Evolutionary conservation across 2,797 vertebrate species (phyloP).

Genomic region (Etheostoma perlongum): DNA sequence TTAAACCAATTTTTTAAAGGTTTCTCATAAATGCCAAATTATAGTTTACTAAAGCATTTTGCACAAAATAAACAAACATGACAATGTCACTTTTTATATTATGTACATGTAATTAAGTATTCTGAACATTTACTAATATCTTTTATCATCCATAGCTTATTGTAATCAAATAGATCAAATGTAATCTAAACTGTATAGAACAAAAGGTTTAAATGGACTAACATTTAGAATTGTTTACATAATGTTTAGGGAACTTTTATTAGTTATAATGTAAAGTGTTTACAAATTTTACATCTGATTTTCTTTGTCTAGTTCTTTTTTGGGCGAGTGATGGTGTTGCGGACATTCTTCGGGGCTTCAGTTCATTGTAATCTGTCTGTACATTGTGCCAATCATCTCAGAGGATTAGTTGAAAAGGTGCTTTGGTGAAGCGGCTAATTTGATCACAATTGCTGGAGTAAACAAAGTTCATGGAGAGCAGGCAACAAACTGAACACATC

Average conservation of each 20-base stretch:
- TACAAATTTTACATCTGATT: constrained; percentile 81
- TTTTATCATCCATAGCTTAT: constrained; percentile 83
- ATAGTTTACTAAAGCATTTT: constrained; percentile 93
- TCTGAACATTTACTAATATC: constrained; percentile 85
- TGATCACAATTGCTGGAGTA: constrained; percentile 61
- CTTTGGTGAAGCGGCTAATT: constrained; percentile 63
- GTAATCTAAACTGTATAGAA: constrained; percentile 84
- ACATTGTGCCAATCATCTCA: constrained; percentile 81
- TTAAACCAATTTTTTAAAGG: constrained; percentile 70
- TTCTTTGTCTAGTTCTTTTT: constrained; percentile 52
- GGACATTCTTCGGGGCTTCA: constrained; percentile 40
- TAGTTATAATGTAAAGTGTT: constrained; percentile 81
- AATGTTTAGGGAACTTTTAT: constrained; percentile 73
- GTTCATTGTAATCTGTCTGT: constrained; percentile 58
- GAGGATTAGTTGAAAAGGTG: constrained; percentile 69
- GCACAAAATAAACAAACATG: constrained; percentile 87
- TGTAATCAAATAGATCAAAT: constrained; percentile 86
- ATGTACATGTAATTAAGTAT: constrained; percentile 87
- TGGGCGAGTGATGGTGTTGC: background rate
- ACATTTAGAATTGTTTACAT: constrained; percentile 87
- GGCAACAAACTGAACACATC: constrained; percentile 60
- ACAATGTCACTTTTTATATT: constrained; percentile 87
- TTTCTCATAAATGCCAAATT: constrained; percentile 92
- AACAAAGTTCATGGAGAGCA: constrained; percentile 38
- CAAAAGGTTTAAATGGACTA: constrained; percentile 75